Base-by-base conservation (phyloP, 2,797 vertebrate species). In the Thamnophis elegans region DNA sequence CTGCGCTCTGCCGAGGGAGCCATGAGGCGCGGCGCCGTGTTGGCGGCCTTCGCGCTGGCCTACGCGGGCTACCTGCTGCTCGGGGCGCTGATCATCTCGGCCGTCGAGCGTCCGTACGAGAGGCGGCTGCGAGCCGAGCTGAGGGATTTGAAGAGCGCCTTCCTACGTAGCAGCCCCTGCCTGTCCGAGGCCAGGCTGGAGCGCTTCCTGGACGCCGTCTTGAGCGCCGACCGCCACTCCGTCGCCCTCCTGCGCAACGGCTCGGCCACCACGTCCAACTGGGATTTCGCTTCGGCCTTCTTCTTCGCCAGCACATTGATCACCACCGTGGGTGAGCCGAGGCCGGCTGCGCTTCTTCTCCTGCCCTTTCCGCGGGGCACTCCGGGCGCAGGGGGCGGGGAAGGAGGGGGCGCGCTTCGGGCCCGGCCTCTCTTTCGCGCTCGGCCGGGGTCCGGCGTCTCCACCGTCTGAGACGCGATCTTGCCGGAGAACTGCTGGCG, bases 221-320 rank as follows among this genome's bases (percentile, higher is more conserved):
- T 99, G 90, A 96, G 92, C 12, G 98, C 98, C 89, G 98, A 98
- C 92, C 97, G 98, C 94, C 98, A 98, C 97, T 98, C 98, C 28
- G 98, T 98, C 22, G 97, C 98, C 0, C 96, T 97, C 0, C 96
- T 98, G 13, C 88, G 91, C 18, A 98, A 99, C 96, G 32, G 96
- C 4, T 97, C 98, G 0, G 82, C 62, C 0, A 56, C 93, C 3
- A 96, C 98, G 1, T 93, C 93, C 94, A 98, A 98, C 95, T 99
- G 99, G 98, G 98, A 99, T 97, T 96, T 99, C 94, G 97, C 97
- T 8, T 99, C 98, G 0, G 98, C 98, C 47, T 97, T 99, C 97
- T 99, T 99, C 97, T 99, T 99, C 96, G 97, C 98, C 95, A 98
- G 98, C 98, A 99, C 98, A 0, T 96, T 99, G 95, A 97, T 99